Evolutionary conservation across 2,888 invertebrate genomes (phyloP).

Genomic region (Apamea crenata): DNA sequence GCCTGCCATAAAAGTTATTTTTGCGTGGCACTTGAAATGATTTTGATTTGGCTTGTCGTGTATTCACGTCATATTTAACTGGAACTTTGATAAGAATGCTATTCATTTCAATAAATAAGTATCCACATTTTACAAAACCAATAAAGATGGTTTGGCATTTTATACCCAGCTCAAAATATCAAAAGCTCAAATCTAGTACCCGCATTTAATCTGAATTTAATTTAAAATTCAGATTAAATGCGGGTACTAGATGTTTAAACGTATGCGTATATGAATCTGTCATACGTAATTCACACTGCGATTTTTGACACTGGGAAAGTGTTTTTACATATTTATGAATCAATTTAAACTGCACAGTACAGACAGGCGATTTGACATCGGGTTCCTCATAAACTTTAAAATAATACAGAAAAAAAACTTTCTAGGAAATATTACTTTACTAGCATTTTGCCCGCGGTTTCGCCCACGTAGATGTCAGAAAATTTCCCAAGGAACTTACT

Average conservation of each 20-base stretch:
- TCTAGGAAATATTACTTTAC: neutral
- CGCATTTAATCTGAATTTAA: too few relatives aligned
- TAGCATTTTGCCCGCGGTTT: neutral
- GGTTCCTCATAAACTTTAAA: neutral
- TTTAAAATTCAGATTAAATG: slow-evolving; percentile 19
- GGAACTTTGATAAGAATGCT: neutral
- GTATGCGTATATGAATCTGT: slow-evolving; percentile 4
- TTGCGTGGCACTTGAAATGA: too few relatives aligned
- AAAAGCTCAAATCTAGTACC: too few relatives aligned
- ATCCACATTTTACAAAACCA: slow-evolving; percentile 7
- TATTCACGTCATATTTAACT: too few relatives aligned
- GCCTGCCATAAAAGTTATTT: too few relatives aligned
- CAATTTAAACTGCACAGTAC: slow-evolving; percentile 3
- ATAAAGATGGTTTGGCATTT: slow-evolving; percentile 22
- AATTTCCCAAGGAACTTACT: too few relatives aligned
- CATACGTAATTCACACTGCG: slow-evolving; percentile 17
- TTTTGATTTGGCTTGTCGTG: too few relatives aligned
- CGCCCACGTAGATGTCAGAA: too few relatives aligned
- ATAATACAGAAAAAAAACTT: neutral
- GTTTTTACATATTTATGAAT: slow-evolving; percentile 32
- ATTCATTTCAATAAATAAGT: slow-evolving; percentile 23
- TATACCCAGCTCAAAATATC: slow-evolving; percentile 12
- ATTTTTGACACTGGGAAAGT: slow-evolving; percentile 1
- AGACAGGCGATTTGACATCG: neutral
- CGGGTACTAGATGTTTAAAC: slow-evolving; percentile 20